Conservation (phyloP, 2,888 invertebrate species). For the Autographa gamma region DNA sequence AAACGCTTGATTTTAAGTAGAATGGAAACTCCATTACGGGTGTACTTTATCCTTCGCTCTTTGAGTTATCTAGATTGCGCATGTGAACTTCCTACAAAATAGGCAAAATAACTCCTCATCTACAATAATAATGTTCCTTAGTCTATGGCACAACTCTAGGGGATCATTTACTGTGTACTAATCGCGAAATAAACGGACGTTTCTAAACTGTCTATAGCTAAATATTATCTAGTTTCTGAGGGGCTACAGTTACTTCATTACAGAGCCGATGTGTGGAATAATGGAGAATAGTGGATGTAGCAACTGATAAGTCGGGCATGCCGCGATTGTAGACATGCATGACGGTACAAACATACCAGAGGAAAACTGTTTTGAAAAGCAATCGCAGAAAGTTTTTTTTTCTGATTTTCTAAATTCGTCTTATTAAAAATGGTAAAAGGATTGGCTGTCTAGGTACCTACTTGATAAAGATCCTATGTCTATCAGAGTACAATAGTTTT, state of each 20-base stretch:
- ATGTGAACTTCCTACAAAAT: no score
- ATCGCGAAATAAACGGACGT: constrained; percentile 52
- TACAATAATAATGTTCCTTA: constrained; percentile 5
- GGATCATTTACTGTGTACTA: constrained; percentile 53
- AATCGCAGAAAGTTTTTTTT: background rate
- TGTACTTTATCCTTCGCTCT: no score
- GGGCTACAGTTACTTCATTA: constrained; percentile 36
- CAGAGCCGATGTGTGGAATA: constrained; percentile 36
- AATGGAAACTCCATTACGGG: no score
- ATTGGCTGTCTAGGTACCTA: no score
- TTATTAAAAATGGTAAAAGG: no score
- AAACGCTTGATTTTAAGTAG: no score
- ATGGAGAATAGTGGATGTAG: constrained; percentile 27
- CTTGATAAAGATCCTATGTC: no score
- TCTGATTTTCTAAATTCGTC: no score
- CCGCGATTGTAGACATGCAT: constrained; percentile 32
- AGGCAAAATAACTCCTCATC: background rate
- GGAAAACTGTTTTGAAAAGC: background rate
- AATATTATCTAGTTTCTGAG: constrained; percentile 49
- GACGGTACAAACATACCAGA: background rate
- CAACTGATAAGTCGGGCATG: background rate
- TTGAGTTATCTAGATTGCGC: no score
- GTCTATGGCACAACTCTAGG: constrained; percentile 42
- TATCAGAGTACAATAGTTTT: no score
- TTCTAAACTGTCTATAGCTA: constrained; percentile 49